Conservation (phyloP, 2,797 vertebrate genomes). For the Falco rusticolus region DNA sequence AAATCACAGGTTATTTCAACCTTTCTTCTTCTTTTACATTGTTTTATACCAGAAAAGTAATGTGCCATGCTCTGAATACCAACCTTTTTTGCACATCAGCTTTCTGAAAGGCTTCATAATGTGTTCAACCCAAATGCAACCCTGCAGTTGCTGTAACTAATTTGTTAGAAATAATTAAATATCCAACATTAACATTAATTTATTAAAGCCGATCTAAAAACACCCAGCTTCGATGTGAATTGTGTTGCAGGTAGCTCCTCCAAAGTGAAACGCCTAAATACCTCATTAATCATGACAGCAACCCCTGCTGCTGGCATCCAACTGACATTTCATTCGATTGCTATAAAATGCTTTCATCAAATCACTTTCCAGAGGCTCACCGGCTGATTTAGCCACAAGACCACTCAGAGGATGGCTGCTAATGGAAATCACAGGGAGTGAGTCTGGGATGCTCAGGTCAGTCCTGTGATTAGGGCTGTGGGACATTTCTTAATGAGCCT, state of each 20-base stretch:
- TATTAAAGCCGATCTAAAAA: conserved; percentile 43
- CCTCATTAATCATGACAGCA: conserved; percentile 63
- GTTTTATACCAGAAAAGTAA: neutral
- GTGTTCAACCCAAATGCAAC: neutral
- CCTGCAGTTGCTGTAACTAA: conserved; percentile 6
- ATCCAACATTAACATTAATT: conserved; percentile 54
- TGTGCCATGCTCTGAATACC: neutral
- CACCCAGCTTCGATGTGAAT: neutral
- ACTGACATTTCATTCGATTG: conserved; percentile 19
- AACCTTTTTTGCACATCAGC: neutral
- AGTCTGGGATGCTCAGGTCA: neutral
- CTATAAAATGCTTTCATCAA: conserved; percentile 47
- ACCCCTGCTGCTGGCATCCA: conserved; percentile 9
- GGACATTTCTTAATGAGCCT: neutral
- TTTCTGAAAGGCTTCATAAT: conserved; percentile 13
- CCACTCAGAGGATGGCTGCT: neutral
- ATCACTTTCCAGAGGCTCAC: conserved; percentile 16
- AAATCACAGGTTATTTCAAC: neutral
- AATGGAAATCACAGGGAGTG: neutral
- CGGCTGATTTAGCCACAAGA: neutral
- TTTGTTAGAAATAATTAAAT: conserved; percentile 51
- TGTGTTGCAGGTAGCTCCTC: conserved; percentile 56
- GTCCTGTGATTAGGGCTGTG: neutral
- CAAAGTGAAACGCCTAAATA: conserved; percentile 6
- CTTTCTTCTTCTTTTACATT: neutral